Conservation (phyloP, 1,140 invertebrate genomes). For the Camponotus vicinus region DNA sequence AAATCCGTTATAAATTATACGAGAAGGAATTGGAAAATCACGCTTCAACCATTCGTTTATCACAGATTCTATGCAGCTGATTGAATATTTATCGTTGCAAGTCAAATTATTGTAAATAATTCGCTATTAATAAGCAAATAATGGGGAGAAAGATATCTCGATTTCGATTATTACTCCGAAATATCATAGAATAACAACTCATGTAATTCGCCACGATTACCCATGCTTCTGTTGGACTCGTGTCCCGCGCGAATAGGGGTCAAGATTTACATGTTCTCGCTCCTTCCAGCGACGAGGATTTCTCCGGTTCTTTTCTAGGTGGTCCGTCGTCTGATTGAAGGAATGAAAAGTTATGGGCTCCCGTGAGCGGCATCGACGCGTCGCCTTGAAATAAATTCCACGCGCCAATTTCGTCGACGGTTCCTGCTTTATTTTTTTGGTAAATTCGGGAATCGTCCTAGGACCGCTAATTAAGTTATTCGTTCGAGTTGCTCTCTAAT, state of each 20-base stretch:
- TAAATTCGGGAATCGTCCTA: background rate
- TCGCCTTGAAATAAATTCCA: constrained; percentile 69
- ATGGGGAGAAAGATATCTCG: background rate
- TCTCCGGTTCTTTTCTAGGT: constrained; percentile 75
- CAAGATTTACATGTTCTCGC: constrained; percentile 76
- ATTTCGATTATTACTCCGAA: constrained; percentile 10
- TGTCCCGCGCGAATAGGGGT: constrained; percentile 71
- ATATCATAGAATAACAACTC: constrained; percentile 30
- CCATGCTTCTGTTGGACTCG: constrained; percentile 65
- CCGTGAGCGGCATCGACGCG: constrained; percentile 65
- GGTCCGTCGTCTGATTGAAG: constrained; percentile 71
- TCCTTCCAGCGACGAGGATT: constrained; percentile 66
- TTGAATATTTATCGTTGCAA: background rate
- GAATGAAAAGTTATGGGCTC: constrained; percentile 74
- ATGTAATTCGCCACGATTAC: constrained; percentile 56
- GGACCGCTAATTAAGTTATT: constrained; percentile 54
- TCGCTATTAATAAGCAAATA: background rate
- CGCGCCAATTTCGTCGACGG: constrained; percentile 27
- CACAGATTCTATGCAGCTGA: background rate
- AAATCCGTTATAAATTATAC: background rate
- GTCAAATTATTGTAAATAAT: constrained; percentile 3
- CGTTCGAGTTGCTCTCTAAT: constrained; percentile 35
- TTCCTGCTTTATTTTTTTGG: background rate
- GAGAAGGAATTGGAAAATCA: constrained; percentile 9
- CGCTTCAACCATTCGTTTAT: background rate